Percentiles rank a stretch among this genome's conserved stretches.
Evolutionary conservation across 2,888 invertebrate genomes (phyloP).

Genomic region (Octonoba sinensis): DNA sequence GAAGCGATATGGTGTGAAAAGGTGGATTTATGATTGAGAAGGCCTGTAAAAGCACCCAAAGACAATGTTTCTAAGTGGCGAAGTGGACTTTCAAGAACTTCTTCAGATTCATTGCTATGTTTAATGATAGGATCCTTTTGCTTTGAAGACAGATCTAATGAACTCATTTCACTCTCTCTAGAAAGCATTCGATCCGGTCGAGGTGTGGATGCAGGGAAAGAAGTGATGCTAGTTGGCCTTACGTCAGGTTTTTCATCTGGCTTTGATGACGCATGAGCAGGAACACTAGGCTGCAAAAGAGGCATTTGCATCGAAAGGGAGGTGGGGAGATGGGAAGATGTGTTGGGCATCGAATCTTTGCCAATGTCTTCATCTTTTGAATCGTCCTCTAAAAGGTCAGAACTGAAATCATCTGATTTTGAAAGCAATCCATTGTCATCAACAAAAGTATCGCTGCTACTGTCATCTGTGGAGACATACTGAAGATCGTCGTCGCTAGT

Average conservation of each 20-base stretch:
- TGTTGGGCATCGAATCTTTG: constrained; percentile 44
- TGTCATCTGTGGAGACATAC: constrained; percentile 74
- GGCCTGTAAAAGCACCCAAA: constrained; percentile 74
- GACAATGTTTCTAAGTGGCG: constrained; percentile 84
- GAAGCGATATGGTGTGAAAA: constrained; percentile 60
- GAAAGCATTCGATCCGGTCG: constrained; percentile 2
- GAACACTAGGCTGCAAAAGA: constrained; percentile 1
- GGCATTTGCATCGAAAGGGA: constrained; percentile 24
- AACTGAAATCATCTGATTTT: constrained; percentile 63
- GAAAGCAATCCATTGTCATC: constrained; percentile 70
- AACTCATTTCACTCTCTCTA: constrained; percentile 41
- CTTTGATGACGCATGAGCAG: constrained; percentile 21
- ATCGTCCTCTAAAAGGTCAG: constrained; percentile 62
- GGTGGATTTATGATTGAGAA: constrained; percentile 42
- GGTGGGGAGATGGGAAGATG: constrained; percentile 27
- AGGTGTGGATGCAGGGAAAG: constrained; percentile 18
- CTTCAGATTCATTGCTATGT: constrained; percentile 42
- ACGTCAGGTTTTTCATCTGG: constrained; percentile 27
- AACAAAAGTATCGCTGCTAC: constrained; percentile 75
- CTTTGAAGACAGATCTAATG: constrained; percentile 54
- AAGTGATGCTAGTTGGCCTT: constrained; percentile 23
- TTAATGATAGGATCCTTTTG: constrained; percentile 46
- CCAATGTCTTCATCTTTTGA: constrained; percentile 53
- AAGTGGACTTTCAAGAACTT: constrained; percentile 76
- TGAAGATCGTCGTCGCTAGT: constrained; percentile 71